Base-by-base conservation (phyloP, 2,797 vertebrate genomes). In the Thunnus albacares region DNA sequence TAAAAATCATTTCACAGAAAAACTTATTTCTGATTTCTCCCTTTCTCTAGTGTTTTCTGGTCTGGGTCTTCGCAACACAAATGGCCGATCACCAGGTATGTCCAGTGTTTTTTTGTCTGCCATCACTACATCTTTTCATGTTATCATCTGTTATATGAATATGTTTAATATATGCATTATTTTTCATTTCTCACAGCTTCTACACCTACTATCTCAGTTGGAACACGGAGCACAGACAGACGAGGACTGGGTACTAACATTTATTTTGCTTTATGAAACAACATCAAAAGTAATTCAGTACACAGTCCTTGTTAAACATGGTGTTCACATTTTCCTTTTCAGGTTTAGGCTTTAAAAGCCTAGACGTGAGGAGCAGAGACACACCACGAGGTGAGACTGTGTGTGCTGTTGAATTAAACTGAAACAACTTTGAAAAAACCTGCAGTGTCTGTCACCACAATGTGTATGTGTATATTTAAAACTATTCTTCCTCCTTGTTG, bases 11-110 rank as follows among this genome's bases (percentile, higher is more conserved):
- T 10, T 17, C 14, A 9, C 5, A 13, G 20, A 45, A 4, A 13
- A 38, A 5, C 15, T 1, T 0, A 53, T 51, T 49, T 65, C 0
- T 18, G 1, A 43, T 57, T 56, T 18, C 4, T 0, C 3, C 2
- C 12, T 43, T 80, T 43, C 73, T 8, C 60, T n/a, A 96, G 96
- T 96, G 76, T 96, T 96, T 84, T 93, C 94, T 33, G 94, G 93
- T 62, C 86, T 93, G 35, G 90, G 92, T 20, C 33, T 90, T 20
- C 94, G 90, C 77, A 88, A 56, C 59, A 14, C 92, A 22, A 94
- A 82, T 75, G 90, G 20, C 51, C 93, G 89, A 6, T 35, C 85
- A 0, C 57, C 82, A 78, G 92, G 95, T 96, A 61, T 6, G 64
- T 67, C 20, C 9, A 9, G 3, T 45, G 9, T 22, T 53, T 79